Percentiles rank a stretch among this genome's conserved stretches.
phyloP scores from a whole-genome alignment of 2,888 invertebrate species.

The Metacarcinus magister region DNA sequence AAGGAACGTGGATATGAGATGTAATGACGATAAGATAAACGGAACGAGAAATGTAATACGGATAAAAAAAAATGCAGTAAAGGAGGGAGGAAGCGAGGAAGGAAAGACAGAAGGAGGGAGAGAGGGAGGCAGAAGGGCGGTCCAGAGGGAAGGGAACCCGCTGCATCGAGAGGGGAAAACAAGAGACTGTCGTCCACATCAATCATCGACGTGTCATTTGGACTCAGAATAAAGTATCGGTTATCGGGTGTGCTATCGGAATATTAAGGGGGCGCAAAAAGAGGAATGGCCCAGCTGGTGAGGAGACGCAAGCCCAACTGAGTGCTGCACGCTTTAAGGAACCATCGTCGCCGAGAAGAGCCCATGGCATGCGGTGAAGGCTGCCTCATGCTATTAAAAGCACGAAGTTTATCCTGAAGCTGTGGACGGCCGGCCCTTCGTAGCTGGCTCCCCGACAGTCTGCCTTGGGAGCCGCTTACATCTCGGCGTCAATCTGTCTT shows the following conservation, averaged over 20 bases:
- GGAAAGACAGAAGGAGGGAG: not conserved
- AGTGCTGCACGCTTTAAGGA: not conserved
- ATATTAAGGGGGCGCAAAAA: slow-evolving; percentile 70
- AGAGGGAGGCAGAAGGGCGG: not conserved
- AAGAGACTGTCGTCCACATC: slow-evolving; percentile 73
- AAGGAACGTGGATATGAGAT: not conserved
- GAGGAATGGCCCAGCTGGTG: slow-evolving; percentile 46
- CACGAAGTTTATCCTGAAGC: slow-evolving; percentile 40
- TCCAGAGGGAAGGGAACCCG: slow-evolving; percentile 9
- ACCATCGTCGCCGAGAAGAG: slow-evolving; percentile 1
- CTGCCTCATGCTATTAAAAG: not conserved
- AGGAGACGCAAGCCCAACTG: slow-evolving; percentile 3
- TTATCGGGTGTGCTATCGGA: slow-evolving; percentile 75
- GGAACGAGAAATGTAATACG: slow-evolving; percentile 1
- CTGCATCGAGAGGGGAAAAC: slow-evolving; percentile 43
- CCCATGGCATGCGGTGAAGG: not conserved
- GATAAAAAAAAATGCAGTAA: not conserved
- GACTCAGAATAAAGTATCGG: slow-evolving; percentile 75
- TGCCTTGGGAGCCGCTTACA: slow-evolving; percentile 46
- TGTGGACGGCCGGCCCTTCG: not conserved
- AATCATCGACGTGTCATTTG: slow-evolving; percentile 75
- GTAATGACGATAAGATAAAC: slow-evolving; percentile 32
- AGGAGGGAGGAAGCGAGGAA: slow-evolving; percentile 47
- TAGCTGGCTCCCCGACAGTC: slow-evolving; percentile 36
- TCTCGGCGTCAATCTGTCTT: slow-evolving; percentile 47